Evolutionary conservation across 2,113 vertebrate genomes (phyloP), one percentile per base, ranked within the genome.

Genomic region (Platysternon megacephalum): DNA sequence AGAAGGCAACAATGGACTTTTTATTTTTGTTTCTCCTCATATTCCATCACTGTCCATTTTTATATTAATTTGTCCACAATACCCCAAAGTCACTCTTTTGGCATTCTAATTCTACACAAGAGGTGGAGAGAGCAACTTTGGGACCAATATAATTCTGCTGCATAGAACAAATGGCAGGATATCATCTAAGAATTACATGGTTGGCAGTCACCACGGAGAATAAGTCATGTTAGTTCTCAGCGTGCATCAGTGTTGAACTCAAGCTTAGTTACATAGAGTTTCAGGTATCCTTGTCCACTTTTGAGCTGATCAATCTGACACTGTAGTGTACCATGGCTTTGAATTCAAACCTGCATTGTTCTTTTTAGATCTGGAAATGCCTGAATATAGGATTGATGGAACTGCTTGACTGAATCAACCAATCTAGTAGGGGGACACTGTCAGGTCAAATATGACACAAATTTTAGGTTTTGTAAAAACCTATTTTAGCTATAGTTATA

Each of bases 141-240:
- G 82, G 92, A 92, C 91, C 32, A 72, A 95, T 89, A 9, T 53
- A 24, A 61, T 91, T 93, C 52, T 96, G 42, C 39, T 80, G 89
- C 53, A 82, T 86, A 88, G 88, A 94, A 86, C 80, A 96, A 96
- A 97, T 91, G 55, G 55, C 58, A 94, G 90, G 87, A 86, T 79
- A 80, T 86, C 91, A 90, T 93, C 93, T 86, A 93, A 85, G 80
- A 96, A 92, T 95, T 95, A 93, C 48, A 80, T 0, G 2, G 16
- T 49, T 95, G 55, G 44, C 91, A 93, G 86, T 84, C 22, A 3
- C 84, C 1, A 13, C 91, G 88, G 91, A 96, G 86, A 96, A 91
- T 93, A 97, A 97, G 82, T 78, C 76, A 74, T 88, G 68, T n/a
- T 93, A 35, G 65, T 94, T 95, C 93, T 97, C 90, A 97, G 93